Conservation (phyloP, 1,140 invertebrate species). For the Euura lappo region DNA sequence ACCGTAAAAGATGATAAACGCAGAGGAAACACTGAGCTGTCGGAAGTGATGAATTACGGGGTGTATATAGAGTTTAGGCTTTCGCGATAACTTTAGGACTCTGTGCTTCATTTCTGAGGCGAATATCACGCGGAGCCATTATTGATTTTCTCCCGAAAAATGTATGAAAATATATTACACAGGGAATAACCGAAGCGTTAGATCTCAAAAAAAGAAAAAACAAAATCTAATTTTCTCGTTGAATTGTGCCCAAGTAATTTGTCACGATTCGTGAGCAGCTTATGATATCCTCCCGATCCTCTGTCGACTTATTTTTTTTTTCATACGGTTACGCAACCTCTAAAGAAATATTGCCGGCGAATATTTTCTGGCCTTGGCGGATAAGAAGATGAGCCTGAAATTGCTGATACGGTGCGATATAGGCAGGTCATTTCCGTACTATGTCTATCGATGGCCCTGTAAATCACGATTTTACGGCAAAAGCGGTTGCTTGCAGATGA, state of each 20-base stretch:
- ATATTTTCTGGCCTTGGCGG: neutral
- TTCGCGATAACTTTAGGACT: neutral
- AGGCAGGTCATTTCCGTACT: neutral
- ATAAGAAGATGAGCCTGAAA: neutral
- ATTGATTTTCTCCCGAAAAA: no score
- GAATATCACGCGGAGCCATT: no score
- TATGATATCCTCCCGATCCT: neutral
- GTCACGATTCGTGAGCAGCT: slow-evolving; percentile 2
- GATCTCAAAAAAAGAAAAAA: no score
- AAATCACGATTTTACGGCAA: neutral
- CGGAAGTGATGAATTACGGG: neutral
- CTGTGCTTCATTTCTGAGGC: no score
- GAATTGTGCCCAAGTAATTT: neutral
- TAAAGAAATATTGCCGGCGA: neutral
- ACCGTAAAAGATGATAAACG: neutral
- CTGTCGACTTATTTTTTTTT: neutral
- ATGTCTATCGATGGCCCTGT: neutral
- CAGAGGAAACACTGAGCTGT: neutral
- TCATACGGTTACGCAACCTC: neutral
- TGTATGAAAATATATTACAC: no score
- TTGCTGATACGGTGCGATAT: neutral
- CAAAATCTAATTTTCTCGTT: no score
- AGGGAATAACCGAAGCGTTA: no score
- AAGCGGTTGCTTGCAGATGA: neutral
- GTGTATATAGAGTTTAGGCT: neutral